Evolutionary conservation across 2,113 vertebrate genomes (phyloP).

Genomic region (Crypturellus undulatus): DNA sequence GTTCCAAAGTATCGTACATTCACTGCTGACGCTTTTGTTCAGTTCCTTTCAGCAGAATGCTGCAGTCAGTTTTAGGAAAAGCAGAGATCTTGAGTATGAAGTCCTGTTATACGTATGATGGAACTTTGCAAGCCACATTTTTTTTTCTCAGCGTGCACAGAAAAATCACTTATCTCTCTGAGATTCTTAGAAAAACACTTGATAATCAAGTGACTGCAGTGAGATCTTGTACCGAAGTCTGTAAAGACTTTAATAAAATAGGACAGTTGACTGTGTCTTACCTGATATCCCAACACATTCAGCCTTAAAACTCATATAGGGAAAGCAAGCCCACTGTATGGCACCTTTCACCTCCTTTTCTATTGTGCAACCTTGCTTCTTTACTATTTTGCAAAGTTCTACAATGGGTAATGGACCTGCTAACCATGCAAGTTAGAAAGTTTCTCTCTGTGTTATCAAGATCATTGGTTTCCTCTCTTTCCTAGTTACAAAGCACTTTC

Average conservation of each 20-base stretch:
- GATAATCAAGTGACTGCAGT: background rate
- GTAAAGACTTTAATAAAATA: background rate
- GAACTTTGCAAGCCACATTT: background rate
- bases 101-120: background rate
- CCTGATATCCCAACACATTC: background rate
- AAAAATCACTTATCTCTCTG: background rate
- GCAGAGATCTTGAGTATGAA: background rate
- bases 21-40: background rate
- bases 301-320: background rate
- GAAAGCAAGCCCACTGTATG: background rate
- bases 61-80: background rate
- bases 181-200: constrained; percentile 24
- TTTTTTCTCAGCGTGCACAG: background rate
- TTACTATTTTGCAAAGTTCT: background rate
- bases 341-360: background rate
- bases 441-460: background rate
- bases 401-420: background rate
- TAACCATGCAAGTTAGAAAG: background rate
- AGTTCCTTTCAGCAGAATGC: accelerated
- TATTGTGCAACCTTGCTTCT: background rate
- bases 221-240: background rate
- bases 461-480: constrained; percentile 2
- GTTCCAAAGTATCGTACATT: background rate
- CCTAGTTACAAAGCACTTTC: constrained; percentile 12
- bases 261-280: background rate